Evolutionary conservation across 2,888 invertebrate genomes (phyloP).

Genomic region (Dexiosoma caninum): DNA sequence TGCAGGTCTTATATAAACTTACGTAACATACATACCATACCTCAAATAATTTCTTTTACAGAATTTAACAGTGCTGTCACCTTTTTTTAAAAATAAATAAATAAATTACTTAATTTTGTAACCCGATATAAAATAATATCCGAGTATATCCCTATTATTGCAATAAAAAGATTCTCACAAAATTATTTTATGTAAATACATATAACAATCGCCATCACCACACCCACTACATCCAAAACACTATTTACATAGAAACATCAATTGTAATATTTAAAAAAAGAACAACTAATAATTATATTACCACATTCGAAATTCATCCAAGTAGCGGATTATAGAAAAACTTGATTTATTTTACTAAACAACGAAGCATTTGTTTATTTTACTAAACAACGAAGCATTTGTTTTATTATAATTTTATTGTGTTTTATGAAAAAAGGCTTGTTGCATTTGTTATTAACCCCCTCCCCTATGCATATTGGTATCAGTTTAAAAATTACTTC

Average conservation of each 20-base stretch:
- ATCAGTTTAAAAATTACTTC: background rate
- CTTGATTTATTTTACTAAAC: conserved; percentile 6
- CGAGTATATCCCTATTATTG: too few species aligned
- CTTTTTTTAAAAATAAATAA: conserved; percentile 55
- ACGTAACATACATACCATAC: background rate
- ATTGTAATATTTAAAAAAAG: background rate
- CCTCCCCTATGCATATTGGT: background rate
- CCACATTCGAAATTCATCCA: background rate
- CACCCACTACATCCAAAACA: background rate
- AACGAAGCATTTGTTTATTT: background rate
- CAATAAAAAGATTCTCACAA: background rate
- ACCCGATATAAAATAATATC: background rate
- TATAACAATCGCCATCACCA: background rate
- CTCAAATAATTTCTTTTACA: background rate
- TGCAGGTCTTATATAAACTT: conserved; percentile 1
- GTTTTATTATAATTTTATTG: conserved; percentile 21
- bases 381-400: background rate
- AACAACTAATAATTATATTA: background rate
- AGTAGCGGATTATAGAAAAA: background rate
- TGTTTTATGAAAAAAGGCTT: conserved; percentile 14
- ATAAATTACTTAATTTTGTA: background rate
- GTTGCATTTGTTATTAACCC: conserved; percentile 35
- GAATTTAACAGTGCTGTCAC: conserved; percentile 66
- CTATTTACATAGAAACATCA: background rate
- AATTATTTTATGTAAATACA: conserved; percentile 14